phyloP scores from a whole-genome alignment of 2,888 invertebrate species.

The Hermodice carunculata region DNA sequence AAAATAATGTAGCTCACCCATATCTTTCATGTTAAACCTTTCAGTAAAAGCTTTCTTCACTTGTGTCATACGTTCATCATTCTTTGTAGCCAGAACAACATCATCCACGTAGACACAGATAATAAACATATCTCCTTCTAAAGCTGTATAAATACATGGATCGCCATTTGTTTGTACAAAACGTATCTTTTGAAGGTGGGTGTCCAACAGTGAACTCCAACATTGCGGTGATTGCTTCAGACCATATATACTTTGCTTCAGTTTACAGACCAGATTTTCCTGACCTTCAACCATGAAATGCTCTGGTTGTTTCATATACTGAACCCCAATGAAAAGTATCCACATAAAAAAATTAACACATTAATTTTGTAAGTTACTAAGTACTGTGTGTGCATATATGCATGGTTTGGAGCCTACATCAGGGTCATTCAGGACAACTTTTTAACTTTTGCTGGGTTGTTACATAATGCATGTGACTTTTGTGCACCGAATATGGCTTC shows the following conservation, averaged over 20 bases:
- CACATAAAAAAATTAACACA: no score
- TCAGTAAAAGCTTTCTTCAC: conserved; percentile 11
- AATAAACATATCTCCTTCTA: conserved; percentile 5
- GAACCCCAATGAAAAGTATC: no score
- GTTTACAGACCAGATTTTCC: conserved; percentile 36
- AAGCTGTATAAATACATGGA: conserved; percentile 16
- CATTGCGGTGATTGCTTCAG: no score
- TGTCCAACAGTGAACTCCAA: conserved; percentile 7
- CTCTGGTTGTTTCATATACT: conserved; percentile 42
- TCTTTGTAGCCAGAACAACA: conserved; percentile 17
- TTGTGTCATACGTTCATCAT: conserved; percentile 12
- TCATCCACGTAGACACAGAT: conserved; percentile 34
- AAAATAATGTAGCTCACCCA: conserved; percentile 25
- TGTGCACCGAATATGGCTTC: no score
- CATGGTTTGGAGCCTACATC: no score
- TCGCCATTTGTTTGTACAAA: conserved; percentile 28
- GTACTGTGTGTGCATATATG: no score
- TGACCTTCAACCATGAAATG: conserved; percentile 33
- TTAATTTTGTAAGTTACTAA: no score
- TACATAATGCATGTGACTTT: no score
- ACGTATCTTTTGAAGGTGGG: conserved; percentile 14
- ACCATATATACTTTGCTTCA: conserved; percentile 41
- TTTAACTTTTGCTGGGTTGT: no score
- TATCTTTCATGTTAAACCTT: conserved; percentile 29
- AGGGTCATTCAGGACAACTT: no score